Evolutionary conservation across 1,140 invertebrate genomes (phyloP), one percentile per base, ranked within the genome.

Genomic region (Heliconius melpomene): DNA sequence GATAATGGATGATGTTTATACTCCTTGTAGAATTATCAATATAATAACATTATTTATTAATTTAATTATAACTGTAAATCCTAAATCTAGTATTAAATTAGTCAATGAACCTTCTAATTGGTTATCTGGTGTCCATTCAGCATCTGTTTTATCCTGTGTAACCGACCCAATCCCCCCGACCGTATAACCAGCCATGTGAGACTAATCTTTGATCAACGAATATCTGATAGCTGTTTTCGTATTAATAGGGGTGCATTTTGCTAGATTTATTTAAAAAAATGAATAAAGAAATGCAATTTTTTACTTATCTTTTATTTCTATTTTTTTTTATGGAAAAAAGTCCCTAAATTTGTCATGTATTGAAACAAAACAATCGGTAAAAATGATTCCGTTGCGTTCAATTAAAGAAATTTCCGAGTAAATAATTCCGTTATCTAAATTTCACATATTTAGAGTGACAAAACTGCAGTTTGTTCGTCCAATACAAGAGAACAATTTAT

Each of bases 131-230:
- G 75, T 77, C 75, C 66, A 77, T 77, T 77, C 75, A 71, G 66
- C 66, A 40, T 52, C 75, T 71, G 75, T 77, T 77, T 70, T 66
- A 77, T 77, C 66, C 26, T 26, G 36, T 74, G 36, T 74, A 74
- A 26, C n/a, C 46, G 54, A 60, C 66, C 40, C 75, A 20, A 26
- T 32, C 40, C 66, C 70, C n/a, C 36, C 32, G 3, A 38, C 38
- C 75, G 75, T 50, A 71, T 77, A 40, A 71, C 66, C 75, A 71
- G 66, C 66, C 75, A 77, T 77, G 75, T 77, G 75, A 77, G 40
- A 77, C 36, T 77, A 77, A 77, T 77, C 75, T 71, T 71, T 77
- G 75, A 77, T 71, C 75, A 77, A 77, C 66, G 40, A 71, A 9
- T 50, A 57, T 70, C 75, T 23, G 66, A 40, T 38, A 76, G 54